phyloP scores from a whole-genome alignment of 2,888 invertebrate species.

The Argyresthia albistria region DNA sequence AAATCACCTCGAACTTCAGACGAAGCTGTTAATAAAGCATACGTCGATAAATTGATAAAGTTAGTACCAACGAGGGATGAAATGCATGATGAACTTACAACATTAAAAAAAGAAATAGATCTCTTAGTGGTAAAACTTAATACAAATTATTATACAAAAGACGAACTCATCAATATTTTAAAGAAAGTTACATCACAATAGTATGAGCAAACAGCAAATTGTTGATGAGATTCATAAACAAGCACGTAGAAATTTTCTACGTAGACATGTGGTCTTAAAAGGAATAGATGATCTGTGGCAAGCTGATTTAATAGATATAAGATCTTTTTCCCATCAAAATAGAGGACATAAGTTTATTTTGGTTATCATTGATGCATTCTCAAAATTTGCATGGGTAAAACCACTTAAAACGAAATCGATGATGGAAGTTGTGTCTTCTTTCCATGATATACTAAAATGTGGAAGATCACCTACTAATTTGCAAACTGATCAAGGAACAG shows the following conservation, averaged over 20 bases:
- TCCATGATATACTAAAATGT: not conserved
- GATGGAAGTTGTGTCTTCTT: slow-evolving; percentile 1
- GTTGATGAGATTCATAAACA: slow-evolving; percentile 18
- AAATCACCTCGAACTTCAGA: not conserved
- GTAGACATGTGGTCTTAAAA: slow-evolving; percentile 26
- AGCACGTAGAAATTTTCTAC: slow-evolving; percentile 29
- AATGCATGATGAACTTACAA: not conserved
- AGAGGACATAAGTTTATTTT: slow-evolving; percentile 10
- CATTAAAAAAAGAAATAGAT: not conserved
- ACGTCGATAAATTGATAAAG: not conserved
- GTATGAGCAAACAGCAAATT: not conserved
- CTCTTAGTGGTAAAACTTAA: not conserved
- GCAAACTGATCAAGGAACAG: slow-evolving; percentile 15
- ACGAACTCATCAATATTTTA: not conserved
- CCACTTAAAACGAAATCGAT: slow-evolving; percentile 21
- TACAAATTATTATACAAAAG: not conserved
- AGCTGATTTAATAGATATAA: slow-evolving; percentile 31
- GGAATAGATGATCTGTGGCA: slow-evolving; percentile 43
- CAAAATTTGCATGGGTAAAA: slow-evolving; percentile 34
- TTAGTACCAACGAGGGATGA: not conserved
- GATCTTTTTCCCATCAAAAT: slow-evolving; percentile 12
- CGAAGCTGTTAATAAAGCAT: not conserved
- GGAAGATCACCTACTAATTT: slow-evolving; percentile 8
- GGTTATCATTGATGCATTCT: slow-evolving; percentile 34
- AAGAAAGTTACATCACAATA: not conserved